A percentile compares a stretch with the other conserved stretches of the same genome.
Evolutionary conservation across 2,797 vertebrate species (phyloP).

Genomic region (Acanthiza pusilla): DNA sequence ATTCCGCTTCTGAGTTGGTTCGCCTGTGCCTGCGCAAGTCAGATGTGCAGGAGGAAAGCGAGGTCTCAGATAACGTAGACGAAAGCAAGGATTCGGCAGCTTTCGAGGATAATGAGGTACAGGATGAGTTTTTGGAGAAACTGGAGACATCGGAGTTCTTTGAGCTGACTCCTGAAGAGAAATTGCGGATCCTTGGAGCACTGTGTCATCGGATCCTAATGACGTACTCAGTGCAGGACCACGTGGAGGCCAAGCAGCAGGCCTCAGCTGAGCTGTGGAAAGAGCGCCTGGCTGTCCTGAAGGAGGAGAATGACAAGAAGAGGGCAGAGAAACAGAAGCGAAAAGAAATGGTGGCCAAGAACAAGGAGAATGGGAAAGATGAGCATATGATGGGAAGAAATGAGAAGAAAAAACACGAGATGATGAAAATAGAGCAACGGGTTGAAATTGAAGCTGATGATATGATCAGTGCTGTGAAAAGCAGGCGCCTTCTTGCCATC

Average conservation of each 20-base stretch:
- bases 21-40: slow-evolving; percentile 91
- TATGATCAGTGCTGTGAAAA: slow-evolving; percentile 95
- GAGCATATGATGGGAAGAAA: slow-evolving; percentile 72
- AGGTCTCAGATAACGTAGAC: slow-evolving; percentile 67
- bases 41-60: slow-evolving; percentile 88
- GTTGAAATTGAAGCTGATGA: slow-evolving; percentile 81
- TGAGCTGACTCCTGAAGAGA: slow-evolving; percentile 89
- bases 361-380: slow-evolving; percentile 71
- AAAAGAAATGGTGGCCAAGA: slow-evolving; percentile 90
- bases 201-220: slow-evolving; percentile 96
- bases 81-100: slow-evolving; percentile 74
- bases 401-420: slow-evolving; percentile 76
- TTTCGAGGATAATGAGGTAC: slow-evolving; percentile 88
- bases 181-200: slow-evolving; percentile 85
- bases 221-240: slow-evolving; percentile 96
- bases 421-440: slow-evolving; percentile 58
- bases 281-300: slow-evolving; percentile 89
- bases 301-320: slow-evolving; percentile 93
- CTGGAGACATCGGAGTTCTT: slow-evolving; percentile 92
- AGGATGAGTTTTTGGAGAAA: slow-evolving; percentile 90
- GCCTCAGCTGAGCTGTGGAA: slow-evolving; percentile 90
- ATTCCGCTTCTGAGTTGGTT: slow-evolving; percentile 92
- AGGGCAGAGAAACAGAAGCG: slow-evolving; percentile 86
- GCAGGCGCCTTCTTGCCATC: slow-evolving; percentile 87
- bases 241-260: slow-evolving; percentile 91